Evolutionary conservation across 2,888 invertebrate species (phyloP), one percentile per base, ranked within the genome.

Genomic region (Bombylius discolor): DNA sequence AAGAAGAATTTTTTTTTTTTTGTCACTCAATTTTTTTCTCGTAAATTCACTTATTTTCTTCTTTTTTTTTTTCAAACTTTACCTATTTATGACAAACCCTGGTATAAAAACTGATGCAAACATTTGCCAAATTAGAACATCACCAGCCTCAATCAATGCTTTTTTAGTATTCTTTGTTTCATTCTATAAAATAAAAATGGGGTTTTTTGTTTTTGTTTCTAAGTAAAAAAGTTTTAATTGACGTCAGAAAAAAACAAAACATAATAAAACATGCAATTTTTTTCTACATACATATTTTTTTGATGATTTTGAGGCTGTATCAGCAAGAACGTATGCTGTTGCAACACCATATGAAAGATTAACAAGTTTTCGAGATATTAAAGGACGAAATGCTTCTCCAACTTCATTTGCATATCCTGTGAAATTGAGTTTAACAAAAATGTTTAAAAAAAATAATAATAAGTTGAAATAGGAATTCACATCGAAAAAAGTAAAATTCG

Each of bases 401-500:
- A 97, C 85, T 77, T 98, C 97, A 70, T 98, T 98, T 39, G 94
- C 83, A 70, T 98, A 98, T 53, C 97, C 96, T 96, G 73, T 33
- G 71, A 69, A 63, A 49, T 47, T 49, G 23, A 51, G 58, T 45
- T 23, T 23, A 23, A 23, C 23, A 23, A 23, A 23, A 23, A 23
- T 3, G 23, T 23, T 23, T 2, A 23, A 47, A 33, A 32, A n/a
- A 49, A n/a, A 42, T 51, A 6, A n/a, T 13, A 14, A 14, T 4
- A 23, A 23, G 23, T 23, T 23, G 23, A 23, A 23, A 23, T 23
- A 23, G 3, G 23, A 23, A 23, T 23, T 23, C 23, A 3, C 23
- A 2, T 23, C 23, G 23, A 23, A 23, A 23, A 23, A 23, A 23
- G 23, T 23, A 23, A 23, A 23, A 23, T 23, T 23, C 23, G 23